Conservation (phyloP, 2,113 vertebrate genomes). For the Apistogramma diplotaenia region DNA sequence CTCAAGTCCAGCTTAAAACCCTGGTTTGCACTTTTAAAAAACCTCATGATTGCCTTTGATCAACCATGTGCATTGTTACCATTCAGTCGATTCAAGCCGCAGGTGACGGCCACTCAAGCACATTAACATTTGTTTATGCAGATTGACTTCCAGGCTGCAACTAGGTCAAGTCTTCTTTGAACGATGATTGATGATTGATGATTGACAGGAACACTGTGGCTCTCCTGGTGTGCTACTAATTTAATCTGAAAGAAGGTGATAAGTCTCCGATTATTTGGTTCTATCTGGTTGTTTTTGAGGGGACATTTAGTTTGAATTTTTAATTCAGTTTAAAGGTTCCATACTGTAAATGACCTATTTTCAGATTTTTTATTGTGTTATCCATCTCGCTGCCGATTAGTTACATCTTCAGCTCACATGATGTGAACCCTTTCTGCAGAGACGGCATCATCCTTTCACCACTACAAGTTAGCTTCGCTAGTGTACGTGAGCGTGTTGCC, state of each 20-base stretch:
- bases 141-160: background rate
- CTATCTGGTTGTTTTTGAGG: too few relatives aligned
- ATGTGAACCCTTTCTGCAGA: background rate
- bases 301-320: background rate
- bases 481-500: background rate
- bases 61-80: slow-evolving; percentile 15
- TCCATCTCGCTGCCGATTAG: too few relatives aligned
- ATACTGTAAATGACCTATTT: background rate
- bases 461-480: background rate
- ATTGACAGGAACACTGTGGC: background rate
- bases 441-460: background rate
- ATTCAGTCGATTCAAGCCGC: slow-evolving; percentile 12
- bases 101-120: slow-evolving; percentile 22
- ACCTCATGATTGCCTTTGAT: background rate
- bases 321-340: background rate
- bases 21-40: slow-evolving; percentile 34
- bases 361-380: background rate
- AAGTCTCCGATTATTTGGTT: background rate
- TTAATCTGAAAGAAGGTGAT: slow-evolving; percentile 26
- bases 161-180: background rate
- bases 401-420: background rate
- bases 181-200: background rate
- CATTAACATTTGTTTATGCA: slow-evolving; percentile 53
- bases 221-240: background rate
- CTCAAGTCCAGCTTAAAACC: background rate